A percentile compares a stretch with the other conserved stretches of the same genome.
phyloP scores from a whole-genome alignment of 1,140 invertebrate genomes.

The Holcopasites calliopsidis region DNA sequence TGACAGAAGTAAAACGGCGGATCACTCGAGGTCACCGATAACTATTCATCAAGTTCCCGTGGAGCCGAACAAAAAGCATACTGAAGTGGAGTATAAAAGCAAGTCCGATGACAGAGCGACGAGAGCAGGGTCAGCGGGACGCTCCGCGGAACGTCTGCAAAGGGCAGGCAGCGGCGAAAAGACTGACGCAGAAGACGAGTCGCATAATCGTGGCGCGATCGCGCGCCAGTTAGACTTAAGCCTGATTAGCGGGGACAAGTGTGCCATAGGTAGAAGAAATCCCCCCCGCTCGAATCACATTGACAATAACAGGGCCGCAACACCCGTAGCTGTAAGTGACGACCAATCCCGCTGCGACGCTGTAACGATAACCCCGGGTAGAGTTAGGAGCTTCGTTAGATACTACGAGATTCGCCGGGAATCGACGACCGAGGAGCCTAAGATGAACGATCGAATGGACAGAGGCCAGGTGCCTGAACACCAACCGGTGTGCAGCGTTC shows the following conservation, averaged over 20 bases:
- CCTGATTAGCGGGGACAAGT: constrained; percentile 63
- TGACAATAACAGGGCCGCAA: constrained; percentile 75
- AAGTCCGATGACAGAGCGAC: neutral
- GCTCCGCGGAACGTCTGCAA: constrained; percentile 21
- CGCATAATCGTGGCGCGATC: neutral
- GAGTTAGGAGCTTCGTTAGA: constrained; percentile 75
- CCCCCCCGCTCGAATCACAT: constrained; percentile 69
- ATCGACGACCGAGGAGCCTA: constrained; percentile 60
- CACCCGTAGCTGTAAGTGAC: constrained; percentile 74
- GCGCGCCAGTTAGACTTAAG: constrained; percentile 31
- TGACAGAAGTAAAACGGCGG: neutral
- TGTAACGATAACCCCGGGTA: constrained; percentile 74
- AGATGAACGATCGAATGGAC: constrained; percentile 59
- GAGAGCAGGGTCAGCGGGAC: neutral
- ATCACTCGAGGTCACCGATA: neutral
- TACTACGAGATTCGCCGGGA: constrained; percentile 74
- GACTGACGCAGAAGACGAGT: constrained; percentile 64
- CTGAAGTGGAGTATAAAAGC: no score
- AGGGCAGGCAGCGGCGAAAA: constrained; percentile 51
- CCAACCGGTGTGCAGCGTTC: constrained; percentile 14
- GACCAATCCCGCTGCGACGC: constrained; percentile 70
- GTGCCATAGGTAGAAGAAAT: constrained; percentile 73
- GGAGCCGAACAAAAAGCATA: neutral
- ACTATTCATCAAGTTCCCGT: neutral
- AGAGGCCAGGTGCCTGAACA: constrained; percentile 2